Conservation (phyloP, 2,888 invertebrate species). For the Cacoxenus indagator region DNA sequence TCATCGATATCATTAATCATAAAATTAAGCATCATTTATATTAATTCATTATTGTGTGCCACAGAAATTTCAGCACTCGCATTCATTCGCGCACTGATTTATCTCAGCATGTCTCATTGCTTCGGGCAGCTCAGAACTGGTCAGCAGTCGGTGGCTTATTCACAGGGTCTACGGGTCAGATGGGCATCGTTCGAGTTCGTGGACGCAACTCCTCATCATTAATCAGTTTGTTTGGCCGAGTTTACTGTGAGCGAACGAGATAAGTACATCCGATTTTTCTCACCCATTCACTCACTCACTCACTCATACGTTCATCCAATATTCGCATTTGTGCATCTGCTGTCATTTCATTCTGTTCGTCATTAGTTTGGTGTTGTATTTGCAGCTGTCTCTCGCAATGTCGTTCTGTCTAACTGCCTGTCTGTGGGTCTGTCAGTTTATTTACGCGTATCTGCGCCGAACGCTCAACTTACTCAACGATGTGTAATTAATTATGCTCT, state of each 20-base stretch:
- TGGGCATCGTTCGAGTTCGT: background rate
- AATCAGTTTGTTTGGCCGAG: slow-evolving; percentile 49
- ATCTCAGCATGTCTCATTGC: slow-evolving; percentile 57
- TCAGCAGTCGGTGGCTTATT: slow-evolving; percentile 37
- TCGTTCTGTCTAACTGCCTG: slow-evolving; percentile 32
- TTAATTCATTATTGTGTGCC: slow-evolving; percentile 62
- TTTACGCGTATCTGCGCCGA: slow-evolving; percentile 35
- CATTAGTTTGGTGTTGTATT: slow-evolving; percentile 45
- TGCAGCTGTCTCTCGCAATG: slow-evolving; percentile 6
- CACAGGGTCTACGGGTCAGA: background rate
- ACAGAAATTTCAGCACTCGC: slow-evolving; percentile 53
- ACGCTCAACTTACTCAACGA: slow-evolving; percentile 34
- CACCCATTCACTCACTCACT: background rate
- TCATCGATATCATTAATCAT: slow-evolving; percentile 65
- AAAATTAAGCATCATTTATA: slow-evolving; percentile 68
- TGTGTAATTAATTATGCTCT: slow-evolving; percentile 65
- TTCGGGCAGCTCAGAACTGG: slow-evolving; percentile 57
- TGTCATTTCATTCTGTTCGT: slow-evolving; percentile 42
- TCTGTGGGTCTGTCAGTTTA: too few species aligned
- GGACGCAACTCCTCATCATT: slow-evolving; percentile 53
- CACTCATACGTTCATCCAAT: background rate
- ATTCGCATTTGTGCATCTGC: slow-evolving; percentile 5
- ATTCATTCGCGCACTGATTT: slow-evolving; percentile 43
- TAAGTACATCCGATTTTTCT: background rate
- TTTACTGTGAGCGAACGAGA: background rate